Evolutionary conservation across 2,113 vertebrate species (phyloP).

Genomic region (Ciconia maguari): DNA sequence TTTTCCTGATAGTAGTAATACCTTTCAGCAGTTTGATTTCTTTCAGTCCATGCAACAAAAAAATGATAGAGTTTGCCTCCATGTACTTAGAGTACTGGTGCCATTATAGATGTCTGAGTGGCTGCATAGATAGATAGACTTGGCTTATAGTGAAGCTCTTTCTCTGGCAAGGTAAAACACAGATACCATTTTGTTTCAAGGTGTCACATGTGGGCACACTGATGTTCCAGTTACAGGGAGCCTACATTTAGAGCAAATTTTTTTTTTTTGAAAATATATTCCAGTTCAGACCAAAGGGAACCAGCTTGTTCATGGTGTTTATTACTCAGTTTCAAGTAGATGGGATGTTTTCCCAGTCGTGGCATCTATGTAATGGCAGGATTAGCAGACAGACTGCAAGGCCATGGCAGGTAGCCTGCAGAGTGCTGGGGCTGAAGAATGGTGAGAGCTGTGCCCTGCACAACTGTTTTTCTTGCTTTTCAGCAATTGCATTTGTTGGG

Average conservation of each 20-base stretch:
- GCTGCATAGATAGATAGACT: neutral
- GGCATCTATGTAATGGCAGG: neutral
- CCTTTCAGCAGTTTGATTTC: neutral
- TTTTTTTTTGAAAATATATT: fast-evolving
- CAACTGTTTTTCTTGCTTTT: neutral
- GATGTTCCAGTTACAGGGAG: neutral
- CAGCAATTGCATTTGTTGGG: neutral
- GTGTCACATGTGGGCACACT: neutral
- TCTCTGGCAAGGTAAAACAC: neutral
- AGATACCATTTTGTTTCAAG: neutral
- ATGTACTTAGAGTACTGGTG: neutral
- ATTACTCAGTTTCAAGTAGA: neutral
- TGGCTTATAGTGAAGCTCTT: neutral
- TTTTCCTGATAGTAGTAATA: neutral
- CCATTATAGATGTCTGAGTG: neutral
- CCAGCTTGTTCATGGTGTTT: neutral
- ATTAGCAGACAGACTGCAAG: neutral
- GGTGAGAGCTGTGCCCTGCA: neutral
- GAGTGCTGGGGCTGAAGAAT: neutral
- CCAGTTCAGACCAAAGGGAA: neutral
- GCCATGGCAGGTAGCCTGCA: no score
- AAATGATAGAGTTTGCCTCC: neutral
- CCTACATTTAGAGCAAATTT: neutral
- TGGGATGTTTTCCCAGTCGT: neutral
- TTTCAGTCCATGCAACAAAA: neutral